A percentile compares a stretch with the other conserved stretches of the same genome.
These are phyloP conservation scores for Sebastes taczanowskii DNA, from an alignment of 2,797 vertebrate species.

Conservation along the genomic window DNA sequence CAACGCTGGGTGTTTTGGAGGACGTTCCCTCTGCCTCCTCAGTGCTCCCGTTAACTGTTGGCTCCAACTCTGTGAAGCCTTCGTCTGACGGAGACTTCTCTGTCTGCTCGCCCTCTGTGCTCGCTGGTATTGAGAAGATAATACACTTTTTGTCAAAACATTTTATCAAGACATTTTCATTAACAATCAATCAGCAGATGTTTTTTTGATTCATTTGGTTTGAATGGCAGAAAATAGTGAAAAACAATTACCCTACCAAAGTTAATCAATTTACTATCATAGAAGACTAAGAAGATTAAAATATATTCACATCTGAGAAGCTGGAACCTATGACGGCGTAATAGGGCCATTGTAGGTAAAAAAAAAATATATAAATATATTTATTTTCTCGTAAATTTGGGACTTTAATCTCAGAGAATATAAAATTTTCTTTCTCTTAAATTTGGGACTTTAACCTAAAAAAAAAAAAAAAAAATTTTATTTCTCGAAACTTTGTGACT, in stretches of 20 bases:
- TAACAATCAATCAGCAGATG: background rate
- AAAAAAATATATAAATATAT: too few species aligned
- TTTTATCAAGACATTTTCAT: background rate
- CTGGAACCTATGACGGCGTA: too few species aligned
- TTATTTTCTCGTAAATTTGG: too few species aligned
- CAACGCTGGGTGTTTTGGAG: conserved; percentile 42
- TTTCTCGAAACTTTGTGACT: too few species aligned
- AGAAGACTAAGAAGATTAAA: too few species aligned
- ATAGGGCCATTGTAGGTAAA: too few species aligned
- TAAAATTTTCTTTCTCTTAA: accelerated
- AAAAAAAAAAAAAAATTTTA: too few species aligned
- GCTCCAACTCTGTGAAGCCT: conserved; percentile 90
- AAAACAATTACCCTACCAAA: background rate
- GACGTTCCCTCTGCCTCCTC: conserved; percentile 58
- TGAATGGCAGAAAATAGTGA: background rate
- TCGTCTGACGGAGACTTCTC: conserved; percentile 86
- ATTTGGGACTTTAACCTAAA: too few species aligned
- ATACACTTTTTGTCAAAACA: background rate
- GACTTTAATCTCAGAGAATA: too few species aligned
- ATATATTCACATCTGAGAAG: too few species aligned
- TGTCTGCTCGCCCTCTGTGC: conserved; percentile 74
- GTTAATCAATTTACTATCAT: background rate
- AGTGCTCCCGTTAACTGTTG: conserved; percentile 66
- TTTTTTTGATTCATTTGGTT: background rate
- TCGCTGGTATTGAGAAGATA: conserved; percentile 18